These are phyloP conservation scores for Artibeus lituratus DNA, from an alignment of 2,797 vertebrate species.

Conservation along the genomic window DNA sequence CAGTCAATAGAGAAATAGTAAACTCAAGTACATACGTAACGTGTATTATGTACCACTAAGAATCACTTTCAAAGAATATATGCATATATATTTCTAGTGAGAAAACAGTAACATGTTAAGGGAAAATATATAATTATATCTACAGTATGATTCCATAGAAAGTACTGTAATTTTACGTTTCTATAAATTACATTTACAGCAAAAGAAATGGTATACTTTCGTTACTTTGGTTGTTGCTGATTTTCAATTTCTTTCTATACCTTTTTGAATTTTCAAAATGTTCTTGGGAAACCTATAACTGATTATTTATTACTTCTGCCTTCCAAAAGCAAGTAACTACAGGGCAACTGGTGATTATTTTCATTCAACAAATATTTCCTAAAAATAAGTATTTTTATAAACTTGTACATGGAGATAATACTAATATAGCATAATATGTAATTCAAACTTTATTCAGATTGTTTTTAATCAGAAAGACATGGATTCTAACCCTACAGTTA, in stretches of 20 bases:
- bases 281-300: neutral
- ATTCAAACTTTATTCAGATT: neutral
- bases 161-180: neutral
- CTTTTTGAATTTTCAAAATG: conserved; percentile 8
- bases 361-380: conserved; percentile 2
- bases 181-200: neutral
- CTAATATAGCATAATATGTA: neutral
- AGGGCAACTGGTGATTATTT: neutral
- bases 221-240: neutral
- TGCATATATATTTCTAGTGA: neutral
- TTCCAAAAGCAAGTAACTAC: neutral
- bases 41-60: neutral
- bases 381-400: conserved; percentile 30
- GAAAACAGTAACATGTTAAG: neutral
- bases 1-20: neutral
- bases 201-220: neutral
- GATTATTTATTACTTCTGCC: neutral
- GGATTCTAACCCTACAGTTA: neutral
- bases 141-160: neutral
- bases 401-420: neutral
- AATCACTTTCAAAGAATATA: neutral
- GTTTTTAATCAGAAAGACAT: neutral
- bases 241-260: conserved; percentile 6
- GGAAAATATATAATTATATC: neutral
- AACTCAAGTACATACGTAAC: neutral